Conservation (phyloP, 1,140 invertebrate species). For the Drosophila parabipectinata region DNA sequence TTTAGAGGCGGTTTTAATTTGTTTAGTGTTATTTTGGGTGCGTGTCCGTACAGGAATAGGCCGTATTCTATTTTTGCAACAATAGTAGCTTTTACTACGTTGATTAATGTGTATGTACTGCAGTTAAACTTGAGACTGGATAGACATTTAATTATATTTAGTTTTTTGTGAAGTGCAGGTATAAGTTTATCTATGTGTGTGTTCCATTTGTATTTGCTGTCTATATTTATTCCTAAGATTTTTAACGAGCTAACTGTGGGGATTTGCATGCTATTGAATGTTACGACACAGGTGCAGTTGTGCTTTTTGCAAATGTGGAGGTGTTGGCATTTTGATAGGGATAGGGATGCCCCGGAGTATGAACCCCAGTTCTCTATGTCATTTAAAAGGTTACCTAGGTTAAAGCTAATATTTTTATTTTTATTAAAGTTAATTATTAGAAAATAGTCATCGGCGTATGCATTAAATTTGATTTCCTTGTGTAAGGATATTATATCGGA, state of each 20-base stretch:
- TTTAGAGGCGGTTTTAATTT: neutral
- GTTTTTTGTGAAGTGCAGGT: neutral
- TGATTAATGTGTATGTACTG: slow-evolving; percentile 2
- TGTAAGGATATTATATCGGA: slow-evolving; percentile 11
- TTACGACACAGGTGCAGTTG: neutral
- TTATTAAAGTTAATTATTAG: slow-evolving; percentile 5
- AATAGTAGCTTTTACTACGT: neutral
- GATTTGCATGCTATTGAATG: neutral
- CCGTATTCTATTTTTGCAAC: slow-evolving; percentile 1
- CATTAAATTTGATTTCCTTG: slow-evolving; percentile 17
- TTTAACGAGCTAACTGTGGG: slow-evolving; percentile 1
- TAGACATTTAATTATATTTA: neutral
- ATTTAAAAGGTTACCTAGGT: neutral
- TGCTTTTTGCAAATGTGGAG: neutral
- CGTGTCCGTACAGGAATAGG: neutral
- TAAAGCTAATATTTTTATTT: no score
- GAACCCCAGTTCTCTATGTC: slow-evolving; percentile 5
- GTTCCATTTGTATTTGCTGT: slow-evolving; percentile 5
- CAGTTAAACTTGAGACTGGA: neutral
- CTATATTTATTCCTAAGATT: neutral
- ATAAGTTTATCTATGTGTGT: neutral
- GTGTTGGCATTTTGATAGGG: slow-evolving; percentile 8
- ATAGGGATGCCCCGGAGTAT: slow-evolving; percentile 8
- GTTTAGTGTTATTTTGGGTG: slow-evolving; percentile 1
- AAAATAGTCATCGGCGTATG: slow-evolving; percentile 10